These are phyloP conservation scores for Periophthalmus modestus DNA, from an alignment of 2,113 vertebrate species.

Conservation along the genomic window DNA sequence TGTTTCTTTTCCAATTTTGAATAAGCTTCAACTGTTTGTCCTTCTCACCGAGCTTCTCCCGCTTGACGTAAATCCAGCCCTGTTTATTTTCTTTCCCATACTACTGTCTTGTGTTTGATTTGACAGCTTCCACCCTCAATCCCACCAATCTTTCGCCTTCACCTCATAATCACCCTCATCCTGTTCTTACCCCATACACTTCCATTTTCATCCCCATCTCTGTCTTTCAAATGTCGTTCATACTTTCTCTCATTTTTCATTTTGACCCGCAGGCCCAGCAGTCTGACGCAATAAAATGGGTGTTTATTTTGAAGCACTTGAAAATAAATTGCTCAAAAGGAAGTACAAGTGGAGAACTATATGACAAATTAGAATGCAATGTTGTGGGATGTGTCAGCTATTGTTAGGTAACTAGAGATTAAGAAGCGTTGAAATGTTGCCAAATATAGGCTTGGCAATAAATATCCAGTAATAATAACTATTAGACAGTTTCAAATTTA, in stretches of 20 bases:
- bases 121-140: slow-evolving; percentile 56
- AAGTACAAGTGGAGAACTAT: slow-evolving; percentile 42
- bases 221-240: not conserved
- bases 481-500: slow-evolving; percentile 12
- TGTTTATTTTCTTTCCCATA: slow-evolving; percentile 72
- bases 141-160: slow-evolving; percentile 53
- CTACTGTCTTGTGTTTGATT: slow-evolving; percentile 66
- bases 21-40: slow-evolving; percentile 41
- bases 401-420: slow-evolving; percentile 52
- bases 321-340: slow-evolving; percentile 65
- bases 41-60: slow-evolving; percentile 29
- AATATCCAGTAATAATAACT: not conserved
- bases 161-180: slow-evolving; percentile 60
- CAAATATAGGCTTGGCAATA: not conserved
- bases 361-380: slow-evolving; percentile 51
- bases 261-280: slow-evolving; percentile 18
- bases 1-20: slow-evolving; percentile 41
- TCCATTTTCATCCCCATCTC: slow-evolving; percentile 24
- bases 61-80: slow-evolving; percentile 49
- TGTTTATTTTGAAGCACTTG: slow-evolving; percentile 65
- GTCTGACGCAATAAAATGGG: slow-evolving; percentile 52
- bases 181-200: slow-evolving; percentile 55
- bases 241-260: slow-evolving; percentile 25
- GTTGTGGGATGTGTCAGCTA: slow-evolving; percentile 40
- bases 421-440: not conserved